Conservation (phyloP, 92 coral and sea anemone genomes). For the Porites cylindrica region DNA sequence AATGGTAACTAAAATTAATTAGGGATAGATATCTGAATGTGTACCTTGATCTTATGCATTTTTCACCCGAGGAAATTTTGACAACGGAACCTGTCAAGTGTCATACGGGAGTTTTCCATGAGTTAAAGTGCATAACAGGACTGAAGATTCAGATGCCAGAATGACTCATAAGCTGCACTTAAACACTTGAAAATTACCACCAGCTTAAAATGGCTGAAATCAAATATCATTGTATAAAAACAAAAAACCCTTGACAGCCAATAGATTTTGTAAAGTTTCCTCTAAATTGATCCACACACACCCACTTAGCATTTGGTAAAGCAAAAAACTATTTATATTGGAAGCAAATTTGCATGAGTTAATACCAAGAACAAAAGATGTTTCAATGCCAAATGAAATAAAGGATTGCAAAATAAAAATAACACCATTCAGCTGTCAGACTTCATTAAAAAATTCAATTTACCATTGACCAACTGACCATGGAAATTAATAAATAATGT, state of each 20-base stretch:
- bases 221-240: constrained; percentile 5
- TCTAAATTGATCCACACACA: not conserved
- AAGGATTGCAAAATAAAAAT: not conserved
- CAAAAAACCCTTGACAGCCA: constrained; percentile 13
- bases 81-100: not conserved
- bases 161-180: not conserved
- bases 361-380: constrained; percentile 16
- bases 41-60: constrained; percentile 52
- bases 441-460: constrained; percentile 27
- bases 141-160: not conserved
- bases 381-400: constrained; percentile 14
- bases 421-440: constrained; percentile 13
- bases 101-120: not conserved
- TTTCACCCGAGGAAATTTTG: not conserved
- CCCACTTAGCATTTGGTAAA: not conserved
- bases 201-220: constrained; percentile 15
- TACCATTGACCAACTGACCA: not conserved
- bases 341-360: constrained; percentile 33
- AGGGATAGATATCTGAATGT: not conserved
- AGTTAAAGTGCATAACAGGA: not conserved
- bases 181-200: constrained; percentile 30
- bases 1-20: not conserved
- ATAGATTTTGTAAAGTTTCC: constrained; percentile 22
- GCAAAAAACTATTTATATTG: not conserved
- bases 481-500: constrained; percentile 33